phyloP scores from a whole-genome alignment of 2,113 vertebrate genomes.

The Colossoma macropomum region DNA sequence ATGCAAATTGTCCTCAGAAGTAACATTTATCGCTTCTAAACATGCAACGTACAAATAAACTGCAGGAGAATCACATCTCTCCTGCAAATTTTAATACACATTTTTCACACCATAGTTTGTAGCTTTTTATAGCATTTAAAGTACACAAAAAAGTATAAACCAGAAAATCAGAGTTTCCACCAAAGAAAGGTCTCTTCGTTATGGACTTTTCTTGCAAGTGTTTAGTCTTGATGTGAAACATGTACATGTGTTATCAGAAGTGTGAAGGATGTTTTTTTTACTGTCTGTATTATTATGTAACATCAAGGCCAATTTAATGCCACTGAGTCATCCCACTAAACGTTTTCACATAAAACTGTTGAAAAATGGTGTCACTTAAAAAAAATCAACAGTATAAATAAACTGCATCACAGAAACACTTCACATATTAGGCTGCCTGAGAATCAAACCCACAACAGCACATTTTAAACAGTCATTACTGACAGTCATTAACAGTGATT shows the following conservation, averaged over 20 bases:
- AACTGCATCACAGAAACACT: not conserved
- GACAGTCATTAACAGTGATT: not conserved
- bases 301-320: conserved; percentile 1
- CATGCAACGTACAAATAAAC: conserved; percentile 27
- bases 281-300: conserved; percentile 4
- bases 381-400: not conserved
- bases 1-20: conserved; percentile 19
- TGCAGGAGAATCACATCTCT: not conserved
- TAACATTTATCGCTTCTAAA: not conserved
- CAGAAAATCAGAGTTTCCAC: no score
- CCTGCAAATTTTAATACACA: not conserved
- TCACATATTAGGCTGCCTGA: not conserved
- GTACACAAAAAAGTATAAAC: not conserved
- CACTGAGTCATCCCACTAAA: not conserved
- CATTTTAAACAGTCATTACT: not conserved
- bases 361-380: not conserved
- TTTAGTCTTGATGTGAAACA: not conserved
- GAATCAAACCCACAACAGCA: not conserved
- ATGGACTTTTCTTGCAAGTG: not conserved
- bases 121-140: not conserved
- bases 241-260: no score
- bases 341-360: conserved; percentile 1
- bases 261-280: not conserved
- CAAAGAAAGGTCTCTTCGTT: not conserved
- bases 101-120: not conserved